Evolutionary conservation across 2,888 invertebrate genomes (phyloP).

Genomic region (Nysson spinosus): DNA sequence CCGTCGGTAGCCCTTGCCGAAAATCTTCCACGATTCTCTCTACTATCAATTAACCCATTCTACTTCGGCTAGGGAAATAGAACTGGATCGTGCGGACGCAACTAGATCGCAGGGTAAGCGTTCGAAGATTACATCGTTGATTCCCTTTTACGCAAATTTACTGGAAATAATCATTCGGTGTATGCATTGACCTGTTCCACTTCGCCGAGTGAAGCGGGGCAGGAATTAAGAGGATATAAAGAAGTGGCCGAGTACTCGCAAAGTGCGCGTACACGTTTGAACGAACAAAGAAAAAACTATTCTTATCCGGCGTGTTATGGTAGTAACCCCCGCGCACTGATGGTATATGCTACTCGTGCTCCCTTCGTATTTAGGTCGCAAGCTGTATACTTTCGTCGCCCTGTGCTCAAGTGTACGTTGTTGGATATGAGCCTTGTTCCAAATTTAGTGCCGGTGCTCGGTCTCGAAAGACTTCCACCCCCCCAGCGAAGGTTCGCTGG

Average conservation of each 20-base stretch:
- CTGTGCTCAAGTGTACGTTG: conserved; percentile 29
- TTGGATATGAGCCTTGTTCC: conserved; percentile 53
- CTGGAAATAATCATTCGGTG: neutral
- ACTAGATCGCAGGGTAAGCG: too few relatives aligned
- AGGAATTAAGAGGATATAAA: conserved; percentile 2
- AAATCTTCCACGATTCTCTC: too few relatives aligned
- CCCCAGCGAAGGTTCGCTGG: conserved; percentile 31
- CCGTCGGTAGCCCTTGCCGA: too few relatives aligned
- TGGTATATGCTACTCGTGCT: conserved; percentile 33
- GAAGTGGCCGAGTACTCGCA: neutral
- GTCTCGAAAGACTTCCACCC: conserved; percentile 48
- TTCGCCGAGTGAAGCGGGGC: too few relatives aligned
- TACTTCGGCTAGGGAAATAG: too few relatives aligned
- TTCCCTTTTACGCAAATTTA: too few relatives aligned
- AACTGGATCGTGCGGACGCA: too few relatives aligned
- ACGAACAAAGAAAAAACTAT: conserved; percentile 63
- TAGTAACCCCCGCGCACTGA: conserved; percentile 53
- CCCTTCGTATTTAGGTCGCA: conserved; percentile 67
- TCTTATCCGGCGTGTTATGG: conserved; percentile 60
- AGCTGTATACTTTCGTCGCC: conserved; percentile 28
- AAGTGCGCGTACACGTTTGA: conserved; percentile 31
- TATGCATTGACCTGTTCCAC: neutral
- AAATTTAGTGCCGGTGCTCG: conserved; percentile 54
- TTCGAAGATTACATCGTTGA: too few relatives aligned
- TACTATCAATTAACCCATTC: too few relatives aligned